phyloP scores from a whole-genome alignment of 2,888 invertebrate species.

The Melanargia galathea region DNA sequence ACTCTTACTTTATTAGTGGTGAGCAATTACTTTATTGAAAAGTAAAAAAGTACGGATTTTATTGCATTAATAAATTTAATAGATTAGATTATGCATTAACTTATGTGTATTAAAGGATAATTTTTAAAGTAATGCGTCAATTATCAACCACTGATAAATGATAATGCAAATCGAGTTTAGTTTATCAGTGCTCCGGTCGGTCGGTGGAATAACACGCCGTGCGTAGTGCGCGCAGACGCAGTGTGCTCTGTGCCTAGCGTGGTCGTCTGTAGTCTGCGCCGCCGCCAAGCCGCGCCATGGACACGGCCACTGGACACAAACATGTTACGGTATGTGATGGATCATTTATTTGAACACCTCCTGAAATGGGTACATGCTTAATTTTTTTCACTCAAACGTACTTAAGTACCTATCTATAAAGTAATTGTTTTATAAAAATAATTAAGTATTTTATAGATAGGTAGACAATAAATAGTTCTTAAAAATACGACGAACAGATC shows the following conservation, averaged over 20 bases:
- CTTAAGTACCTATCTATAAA: not conserved
- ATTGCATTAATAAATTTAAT: conserved; percentile 33
- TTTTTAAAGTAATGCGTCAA: conserved; percentile 48
- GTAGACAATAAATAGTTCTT: too few relatives aligned
- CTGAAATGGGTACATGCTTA: not conserved
- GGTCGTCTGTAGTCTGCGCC: conserved; percentile 50
- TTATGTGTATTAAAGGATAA: conserved; percentile 38
- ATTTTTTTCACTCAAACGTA: not conserved
- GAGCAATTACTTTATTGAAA: not conserved
- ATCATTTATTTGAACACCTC: conserved; percentile 2
- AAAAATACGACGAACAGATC: too few relatives aligned
- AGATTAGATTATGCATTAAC: conserved; percentile 42
- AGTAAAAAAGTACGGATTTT: conserved; percentile 23
- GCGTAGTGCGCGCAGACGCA: conserved; percentile 49
- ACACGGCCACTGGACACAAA: conserved; percentile 48
- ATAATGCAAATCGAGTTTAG: conserved; percentile 56
- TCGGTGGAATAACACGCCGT: conserved; percentile 53
- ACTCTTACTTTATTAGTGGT: too few relatives aligned
- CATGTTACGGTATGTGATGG: conserved; percentile 55
- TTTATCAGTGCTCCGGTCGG: conserved; percentile 58
- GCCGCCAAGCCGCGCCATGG: conserved; percentile 34
- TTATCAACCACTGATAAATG: conserved; percentile 56
- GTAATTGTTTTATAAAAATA: too few relatives aligned
- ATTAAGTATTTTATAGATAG: too few relatives aligned
- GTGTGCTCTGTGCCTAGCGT: conserved; percentile 53